A percentile compares a stretch with the other conserved stretches of the same genome.
These are phyloP conservation scores for Sitta carolinensis DNA, from an alignment of 2,797 vertebrate genomes.

Conservation along the genomic window DNA sequence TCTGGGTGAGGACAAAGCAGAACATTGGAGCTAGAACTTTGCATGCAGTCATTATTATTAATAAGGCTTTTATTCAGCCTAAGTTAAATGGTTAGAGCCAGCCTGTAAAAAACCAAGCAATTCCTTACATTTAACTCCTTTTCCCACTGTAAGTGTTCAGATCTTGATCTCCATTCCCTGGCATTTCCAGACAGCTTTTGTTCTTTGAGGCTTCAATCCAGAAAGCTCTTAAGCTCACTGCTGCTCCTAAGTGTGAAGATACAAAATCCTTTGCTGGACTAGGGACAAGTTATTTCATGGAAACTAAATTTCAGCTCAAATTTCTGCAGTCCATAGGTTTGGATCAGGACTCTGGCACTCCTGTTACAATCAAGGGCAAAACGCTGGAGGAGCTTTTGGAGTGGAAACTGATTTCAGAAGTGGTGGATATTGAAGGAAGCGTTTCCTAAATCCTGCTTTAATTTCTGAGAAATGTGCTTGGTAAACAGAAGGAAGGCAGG, in stretches of 20 bases:
- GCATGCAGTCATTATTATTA: neutral
- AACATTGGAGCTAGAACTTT: neutral
- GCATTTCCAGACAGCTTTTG: neutral
- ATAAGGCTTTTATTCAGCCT: neutral
- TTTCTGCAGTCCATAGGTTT: neutral
- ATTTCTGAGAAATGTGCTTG: neutral
- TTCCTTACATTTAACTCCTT: neutral
- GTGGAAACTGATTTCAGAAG: neutral
- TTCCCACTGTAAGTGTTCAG: neutral
- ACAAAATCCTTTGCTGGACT: neutral
- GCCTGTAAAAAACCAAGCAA: neutral
- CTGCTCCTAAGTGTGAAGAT: neutral
- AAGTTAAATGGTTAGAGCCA: neutral
- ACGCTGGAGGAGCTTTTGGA: neutral
- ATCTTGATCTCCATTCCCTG: neutral
- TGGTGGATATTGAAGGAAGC: neutral
- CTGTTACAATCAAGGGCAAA: neutral
- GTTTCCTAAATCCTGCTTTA: neutral
- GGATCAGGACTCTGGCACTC: neutral
- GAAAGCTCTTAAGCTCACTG: constrained; percentile 16
- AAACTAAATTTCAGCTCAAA: neutral
- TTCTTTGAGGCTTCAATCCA: constrained; percentile 2
- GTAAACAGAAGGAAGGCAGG: neutral
- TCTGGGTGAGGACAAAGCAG: neutral
- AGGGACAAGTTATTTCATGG: neutral